Base-by-base conservation (phyloP, 2,113 vertebrate genomes). In the Hucho hucho region DNA sequence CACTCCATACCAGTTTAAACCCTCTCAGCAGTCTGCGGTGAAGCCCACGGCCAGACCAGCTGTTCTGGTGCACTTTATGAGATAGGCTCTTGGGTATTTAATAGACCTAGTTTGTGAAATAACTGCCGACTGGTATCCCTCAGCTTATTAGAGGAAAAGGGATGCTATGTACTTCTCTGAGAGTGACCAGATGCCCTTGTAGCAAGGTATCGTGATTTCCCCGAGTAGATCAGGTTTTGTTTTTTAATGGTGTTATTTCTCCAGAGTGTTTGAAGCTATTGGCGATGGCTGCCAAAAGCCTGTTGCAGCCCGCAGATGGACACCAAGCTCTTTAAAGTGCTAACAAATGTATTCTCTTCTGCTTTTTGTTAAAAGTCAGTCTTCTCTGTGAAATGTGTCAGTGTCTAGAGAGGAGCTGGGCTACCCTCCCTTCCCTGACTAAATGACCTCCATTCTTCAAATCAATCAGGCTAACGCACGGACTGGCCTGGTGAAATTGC, bases 311-410 rank as follows among this genome's bases (percentile, higher is more conserved):
- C 67, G 28, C n/a, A 1, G 16, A 53, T 3, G 3, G 68, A 75
- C 70, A 70, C 49, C 24, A 1, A 25, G 71, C 70, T 28, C 58
- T 74, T n/a, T 61, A 72, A 70, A 66, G 72, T 77, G 71, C 79
- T 79, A 77, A 32, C 46, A 71, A 22, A 81, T 79, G 47, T 81
- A 47, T 66, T 78, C 72, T 78, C 72, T 75, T 25, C 26, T 71
- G 25, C 78, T 65, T 49, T 46, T 87, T 76, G 73, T 83, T 79
- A 47, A 80, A 82, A 83, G 70, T 73, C 73, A 61, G 24, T 58
- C 25, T 28, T 14, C 29, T 80, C 75, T 47, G 75, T 87, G 73
- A 87, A 85, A 90, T 89, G 69, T 86, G 81, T 87, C 86, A 84
- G 76, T 80, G 75, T 85, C 82, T 77, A 5, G 63, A 86, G 75